phyloP scores from a whole-genome alignment of 2,888 invertebrate genomes.

The Halictus quadricinctus region DNA sequence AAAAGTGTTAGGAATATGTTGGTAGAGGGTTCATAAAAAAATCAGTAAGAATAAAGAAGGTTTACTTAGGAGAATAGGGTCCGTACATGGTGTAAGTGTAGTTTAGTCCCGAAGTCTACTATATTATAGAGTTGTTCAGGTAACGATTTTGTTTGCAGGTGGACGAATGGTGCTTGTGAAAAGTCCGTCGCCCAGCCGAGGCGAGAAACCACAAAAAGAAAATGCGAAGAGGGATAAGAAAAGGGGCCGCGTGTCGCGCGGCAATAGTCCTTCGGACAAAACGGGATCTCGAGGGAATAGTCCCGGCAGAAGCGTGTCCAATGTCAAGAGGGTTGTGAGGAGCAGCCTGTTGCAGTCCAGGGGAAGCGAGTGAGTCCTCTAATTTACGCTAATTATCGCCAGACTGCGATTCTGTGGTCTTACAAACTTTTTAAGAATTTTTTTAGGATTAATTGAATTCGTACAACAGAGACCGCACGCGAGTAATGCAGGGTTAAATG shows the following conservation, averaged over 20 bases:
- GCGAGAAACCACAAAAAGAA: slow-evolving; percentile 72
- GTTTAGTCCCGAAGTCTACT: too few relatives aligned
- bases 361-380: slow-evolving; percentile 82
- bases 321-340: slow-evolving; percentile 68
- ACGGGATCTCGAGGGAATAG: slow-evolving; percentile 80
- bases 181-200: slow-evolving; percentile 74
- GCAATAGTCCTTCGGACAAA: slow-evolving; percentile 73
- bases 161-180: slow-evolving; percentile 79
- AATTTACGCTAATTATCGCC: not conserved
- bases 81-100: too few relatives aligned
- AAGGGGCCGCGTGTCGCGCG: slow-evolving; percentile 69
- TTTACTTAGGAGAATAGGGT: too few relatives aligned
- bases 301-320: slow-evolving; percentile 73
- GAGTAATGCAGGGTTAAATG: too few relatives aligned
- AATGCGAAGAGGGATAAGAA: slow-evolving; percentile 60
- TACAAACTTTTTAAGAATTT: too few relatives aligned
- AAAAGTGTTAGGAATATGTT: too few relatives aligned
- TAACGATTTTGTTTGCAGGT: slow-evolving; percentile 41
- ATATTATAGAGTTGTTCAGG: too few relatives aligned
- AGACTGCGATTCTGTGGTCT: not conserved
- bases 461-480: too few relatives aligned
- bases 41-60: too few relatives aligned
- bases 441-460: too few relatives aligned
- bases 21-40: too few relatives aligned
- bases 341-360: slow-evolving; percentile 76